phyloP scores from a whole-genome alignment of 2,888 invertebrate species.

The Junonia oenone region DNA sequence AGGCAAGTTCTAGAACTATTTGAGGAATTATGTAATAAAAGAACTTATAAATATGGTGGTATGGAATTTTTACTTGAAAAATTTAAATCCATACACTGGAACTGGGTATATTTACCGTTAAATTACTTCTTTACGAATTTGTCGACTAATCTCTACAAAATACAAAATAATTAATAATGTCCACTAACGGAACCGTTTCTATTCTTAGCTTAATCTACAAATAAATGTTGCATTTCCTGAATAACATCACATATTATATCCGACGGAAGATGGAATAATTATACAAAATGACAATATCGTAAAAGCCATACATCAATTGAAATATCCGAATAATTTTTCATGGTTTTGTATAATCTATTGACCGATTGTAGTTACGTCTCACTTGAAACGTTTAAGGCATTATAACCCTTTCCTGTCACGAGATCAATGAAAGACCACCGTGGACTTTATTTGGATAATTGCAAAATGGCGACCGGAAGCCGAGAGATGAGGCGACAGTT shows the following conservation, averaged over 20 bases:
- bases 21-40: not conserved
- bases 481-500: constrained; percentile 36
- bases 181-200: too few relatives aligned
- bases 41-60: too few relatives aligned
- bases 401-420: constrained; percentile 34
- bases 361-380: constrained; percentile 25
- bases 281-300: not conserved
- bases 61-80: too few relatives aligned
- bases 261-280: not conserved
- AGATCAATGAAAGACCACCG: constrained; percentile 34
- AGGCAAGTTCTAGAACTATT: not conserved
- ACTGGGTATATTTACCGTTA: too few relatives aligned
- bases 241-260: not conserved
- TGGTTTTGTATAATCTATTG: constrained; percentile 24
- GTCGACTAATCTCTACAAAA: too few relatives aligned
- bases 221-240: too few relatives aligned
- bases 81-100: too few relatives aligned
- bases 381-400: constrained; percentile 26
- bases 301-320: not conserved
- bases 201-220: too few relatives aligned
- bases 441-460: constrained; percentile 25
- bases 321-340: constrained; percentile 6
- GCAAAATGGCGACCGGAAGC: constrained; percentile 37
- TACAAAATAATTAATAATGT: too few relatives aligned
- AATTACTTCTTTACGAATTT: too few relatives aligned